These are phyloP conservation scores for Dicrurus megarhynchus DNA, from an alignment of 2,113 vertebrate species.

Conservation along the genomic window DNA sequence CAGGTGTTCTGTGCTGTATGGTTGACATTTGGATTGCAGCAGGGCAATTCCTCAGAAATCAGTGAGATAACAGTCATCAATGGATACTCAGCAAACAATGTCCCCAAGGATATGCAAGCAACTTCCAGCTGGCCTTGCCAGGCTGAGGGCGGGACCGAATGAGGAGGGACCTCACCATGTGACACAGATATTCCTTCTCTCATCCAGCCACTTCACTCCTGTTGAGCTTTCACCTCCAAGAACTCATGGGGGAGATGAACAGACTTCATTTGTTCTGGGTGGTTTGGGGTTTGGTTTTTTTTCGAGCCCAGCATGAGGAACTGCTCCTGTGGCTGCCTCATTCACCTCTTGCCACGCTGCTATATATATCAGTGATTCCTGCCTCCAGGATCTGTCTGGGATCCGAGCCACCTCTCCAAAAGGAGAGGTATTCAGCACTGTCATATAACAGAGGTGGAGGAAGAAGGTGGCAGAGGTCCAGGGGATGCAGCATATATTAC, in stretches of 20 bases:
- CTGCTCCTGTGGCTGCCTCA: neutral
- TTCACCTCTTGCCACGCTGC: neutral
- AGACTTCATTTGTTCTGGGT: neutral
- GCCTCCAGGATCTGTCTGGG: neutral
- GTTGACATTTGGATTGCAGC: neutral
- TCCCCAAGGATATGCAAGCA: neutral
- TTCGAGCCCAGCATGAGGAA: neutral
- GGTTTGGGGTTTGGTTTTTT: neutral
- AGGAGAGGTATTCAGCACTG: neutral
- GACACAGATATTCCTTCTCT: neutral
- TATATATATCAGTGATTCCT: neutral
- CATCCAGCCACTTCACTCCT: neutral
- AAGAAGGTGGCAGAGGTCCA: neutral
- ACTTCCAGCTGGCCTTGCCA: neutral
- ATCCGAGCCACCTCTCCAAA: neutral
- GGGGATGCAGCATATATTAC: neutral
- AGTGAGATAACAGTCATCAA: neutral
- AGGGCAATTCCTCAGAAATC: neutral
- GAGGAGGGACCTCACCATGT: neutral
- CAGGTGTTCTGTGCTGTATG: rapidly evolving
- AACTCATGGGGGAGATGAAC: neutral
- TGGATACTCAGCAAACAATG: neutral
- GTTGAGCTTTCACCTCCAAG: neutral
- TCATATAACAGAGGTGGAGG: neutral
- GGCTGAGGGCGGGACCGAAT: neutral